These are phyloP conservation scores for Falco berigora DNA, from an alignment of 2,797 vertebrate genomes.

Conservation along the genomic window DNA sequence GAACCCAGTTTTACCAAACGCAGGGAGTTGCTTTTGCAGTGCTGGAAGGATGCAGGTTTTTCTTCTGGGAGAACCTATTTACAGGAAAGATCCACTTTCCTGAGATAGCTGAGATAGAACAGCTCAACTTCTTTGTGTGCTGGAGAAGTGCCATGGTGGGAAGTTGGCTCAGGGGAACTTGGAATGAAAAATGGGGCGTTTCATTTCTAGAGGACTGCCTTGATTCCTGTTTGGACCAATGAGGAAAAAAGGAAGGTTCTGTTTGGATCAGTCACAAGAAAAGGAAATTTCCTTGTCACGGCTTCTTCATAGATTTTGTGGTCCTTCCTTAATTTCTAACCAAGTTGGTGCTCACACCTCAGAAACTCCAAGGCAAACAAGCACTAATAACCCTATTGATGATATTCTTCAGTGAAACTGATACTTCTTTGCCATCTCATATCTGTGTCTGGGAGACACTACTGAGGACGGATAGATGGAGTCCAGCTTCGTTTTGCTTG, in stretches of 20 bases:
- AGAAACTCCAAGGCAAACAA: background rate
- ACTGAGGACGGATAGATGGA: background rate
- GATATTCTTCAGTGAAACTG: background rate
- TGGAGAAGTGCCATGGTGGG: conserved; percentile 19
- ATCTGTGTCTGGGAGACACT: background rate
- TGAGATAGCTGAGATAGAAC: background rate
- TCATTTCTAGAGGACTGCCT: conserved; percentile 24
- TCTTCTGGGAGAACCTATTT: background rate
- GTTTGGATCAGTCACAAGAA: background rate
- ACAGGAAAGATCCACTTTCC: background rate
- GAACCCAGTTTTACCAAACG: background rate
- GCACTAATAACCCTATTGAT: background rate
- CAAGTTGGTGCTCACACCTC: background rate
- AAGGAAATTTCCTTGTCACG: background rate
- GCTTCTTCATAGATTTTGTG: background rate
- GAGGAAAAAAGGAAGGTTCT: background rate
- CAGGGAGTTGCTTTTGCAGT: background rate
- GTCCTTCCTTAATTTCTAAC: background rate
- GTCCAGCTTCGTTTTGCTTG: conserved; percentile 6
- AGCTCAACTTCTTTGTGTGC: background rate
- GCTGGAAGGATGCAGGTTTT: background rate
- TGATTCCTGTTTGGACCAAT: background rate
- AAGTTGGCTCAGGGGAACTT: background rate
- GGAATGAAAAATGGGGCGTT: conserved; percentile 18
- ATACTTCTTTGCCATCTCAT: background rate